These are phyloP conservation scores for Cheiracanthium punctorium DNA, from an alignment of 2,888 invertebrate genomes.

Conservation along the genomic window DNA sequence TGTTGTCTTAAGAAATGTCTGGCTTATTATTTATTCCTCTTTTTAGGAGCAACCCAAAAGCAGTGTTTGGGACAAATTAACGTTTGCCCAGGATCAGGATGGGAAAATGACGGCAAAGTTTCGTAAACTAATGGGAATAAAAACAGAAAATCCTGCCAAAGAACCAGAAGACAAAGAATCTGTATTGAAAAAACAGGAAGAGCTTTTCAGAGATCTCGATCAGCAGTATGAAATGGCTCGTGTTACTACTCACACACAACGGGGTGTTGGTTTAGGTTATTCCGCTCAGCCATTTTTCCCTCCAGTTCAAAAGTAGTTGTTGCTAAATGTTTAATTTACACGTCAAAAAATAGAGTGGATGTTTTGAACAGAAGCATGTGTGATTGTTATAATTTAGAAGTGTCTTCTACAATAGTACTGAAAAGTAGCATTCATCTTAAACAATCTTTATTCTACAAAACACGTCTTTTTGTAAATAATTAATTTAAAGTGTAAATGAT, in stretches of 20 bases:
- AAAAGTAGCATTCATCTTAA: no score
- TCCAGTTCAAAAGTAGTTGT: constrained; percentile 42
- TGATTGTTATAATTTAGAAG: no score
- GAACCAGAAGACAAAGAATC: constrained; percentile 66
- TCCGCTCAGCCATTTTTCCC: constrained; percentile 64
- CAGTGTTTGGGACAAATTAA: constrained; percentile 85
- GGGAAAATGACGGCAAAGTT: constrained; percentile 96
- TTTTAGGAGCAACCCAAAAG: constrained; percentile 76
- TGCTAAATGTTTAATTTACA: no score
- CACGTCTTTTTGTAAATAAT: no score
- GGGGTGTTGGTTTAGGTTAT: constrained; percentile 80
- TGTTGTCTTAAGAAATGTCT: no score
- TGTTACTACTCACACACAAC: constrained; percentile 95
- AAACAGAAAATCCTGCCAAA: constrained; percentile 77
- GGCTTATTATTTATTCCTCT: background rate
- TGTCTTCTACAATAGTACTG: no score
- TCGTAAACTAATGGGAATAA: constrained; percentile 96
- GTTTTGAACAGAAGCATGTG: no score
- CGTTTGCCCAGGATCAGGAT: constrained; percentile 92
- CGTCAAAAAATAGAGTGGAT: no score
- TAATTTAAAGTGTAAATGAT: no score
- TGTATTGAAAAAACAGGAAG: constrained; percentile 76
- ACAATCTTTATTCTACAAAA: no score
- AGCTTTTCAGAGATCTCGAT: constrained; percentile 92
- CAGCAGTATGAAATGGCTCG: constrained; percentile 97